phyloP scores from a whole-genome alignment of 2,888 invertebrate genomes.

The Stratiomys singularior region DNA sequence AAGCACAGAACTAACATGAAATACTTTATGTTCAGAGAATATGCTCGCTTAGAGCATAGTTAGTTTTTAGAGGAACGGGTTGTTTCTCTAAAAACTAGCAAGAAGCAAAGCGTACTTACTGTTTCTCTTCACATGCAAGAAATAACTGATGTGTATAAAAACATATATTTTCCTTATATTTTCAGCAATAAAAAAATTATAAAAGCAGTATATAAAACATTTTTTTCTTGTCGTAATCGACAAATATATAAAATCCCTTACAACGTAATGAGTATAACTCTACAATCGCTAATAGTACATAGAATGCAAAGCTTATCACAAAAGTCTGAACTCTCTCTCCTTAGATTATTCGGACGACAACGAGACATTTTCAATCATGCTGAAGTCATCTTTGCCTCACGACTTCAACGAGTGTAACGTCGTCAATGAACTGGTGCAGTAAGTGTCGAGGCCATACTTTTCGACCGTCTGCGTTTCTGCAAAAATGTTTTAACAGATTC shows the following conservation, averaged over 20 bases:
- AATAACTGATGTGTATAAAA: constrained; percentile 21
- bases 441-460: constrained; percentile 53
- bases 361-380: constrained; percentile 2
- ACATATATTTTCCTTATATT: background rate
- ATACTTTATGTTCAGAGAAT: no score
- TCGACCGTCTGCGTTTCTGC: constrained; percentile 62
- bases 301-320: constrained; percentile 39
- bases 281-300: background rate
- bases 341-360: constrained; percentile 36
- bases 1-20: no score
- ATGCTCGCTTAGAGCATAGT: no score
- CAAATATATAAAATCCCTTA: constrained; percentile 21
- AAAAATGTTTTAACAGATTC: constrained; percentile 70
- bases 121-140: background rate
- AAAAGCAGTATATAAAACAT: background rate
- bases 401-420: background rate
- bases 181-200: constrained; percentile 8
- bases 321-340: constrained; percentile 44
- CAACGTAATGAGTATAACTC: constrained; percentile 25
- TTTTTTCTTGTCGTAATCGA: background rate
- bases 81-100: no score
- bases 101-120: no score
- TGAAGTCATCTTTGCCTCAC: background rate
- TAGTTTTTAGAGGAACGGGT: no score
- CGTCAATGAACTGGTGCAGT: constrained; percentile 52